These are phyloP conservation scores for Discoglossus pictus DNA, from an alignment of 2,797 vertebrate species.

Conservation along the genomic window DNA sequence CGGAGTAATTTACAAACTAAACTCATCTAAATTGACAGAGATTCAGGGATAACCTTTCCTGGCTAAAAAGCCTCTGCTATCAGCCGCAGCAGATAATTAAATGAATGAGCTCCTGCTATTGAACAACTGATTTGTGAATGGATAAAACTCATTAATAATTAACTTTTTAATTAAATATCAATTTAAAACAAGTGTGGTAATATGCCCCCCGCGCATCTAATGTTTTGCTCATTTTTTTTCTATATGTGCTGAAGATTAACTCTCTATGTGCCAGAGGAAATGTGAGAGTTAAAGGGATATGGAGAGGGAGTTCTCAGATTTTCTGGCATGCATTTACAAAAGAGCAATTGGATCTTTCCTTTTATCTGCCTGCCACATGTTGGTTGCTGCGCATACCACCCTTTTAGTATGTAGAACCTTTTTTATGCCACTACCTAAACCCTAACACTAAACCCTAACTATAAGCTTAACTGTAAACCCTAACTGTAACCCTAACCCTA, in stretches of 20 bases:
- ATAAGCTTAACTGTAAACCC: too few relatives aligned
- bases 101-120: conserved; percentile 76
- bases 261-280: conserved; percentile 27
- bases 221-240: conserved; percentile 58
- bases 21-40: conserved; percentile 68
- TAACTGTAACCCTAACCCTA: too few relatives aligned
- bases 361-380: too few relatives aligned
- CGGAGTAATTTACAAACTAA: conserved; percentile 65
- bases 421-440: too few relatives aligned
- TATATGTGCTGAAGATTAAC: conserved; percentile 14
- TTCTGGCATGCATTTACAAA: too few relatives aligned
- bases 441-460: too few relatives aligned
- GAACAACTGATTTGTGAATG: conserved; percentile 76
- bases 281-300: not conserved
- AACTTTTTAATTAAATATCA: conserved; percentile 81
- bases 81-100: conserved; percentile 76
- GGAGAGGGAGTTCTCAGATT: not conserved
- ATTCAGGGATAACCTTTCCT: conserved; percentile 69
- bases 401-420: too few relatives aligned
- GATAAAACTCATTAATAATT: conserved; percentile 84
- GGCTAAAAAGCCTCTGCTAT: conserved; percentile 76
- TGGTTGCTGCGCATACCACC: too few relatives aligned
- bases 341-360: too few relatives aligned
- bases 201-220: conserved; percentile 62
- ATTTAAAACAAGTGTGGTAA: conserved; percentile 70